Evolutionary conservation across 2,888 invertebrate species (phyloP), one percentile per base, ranked within the genome.

Genomic region (Orthosia incerta): DNA sequence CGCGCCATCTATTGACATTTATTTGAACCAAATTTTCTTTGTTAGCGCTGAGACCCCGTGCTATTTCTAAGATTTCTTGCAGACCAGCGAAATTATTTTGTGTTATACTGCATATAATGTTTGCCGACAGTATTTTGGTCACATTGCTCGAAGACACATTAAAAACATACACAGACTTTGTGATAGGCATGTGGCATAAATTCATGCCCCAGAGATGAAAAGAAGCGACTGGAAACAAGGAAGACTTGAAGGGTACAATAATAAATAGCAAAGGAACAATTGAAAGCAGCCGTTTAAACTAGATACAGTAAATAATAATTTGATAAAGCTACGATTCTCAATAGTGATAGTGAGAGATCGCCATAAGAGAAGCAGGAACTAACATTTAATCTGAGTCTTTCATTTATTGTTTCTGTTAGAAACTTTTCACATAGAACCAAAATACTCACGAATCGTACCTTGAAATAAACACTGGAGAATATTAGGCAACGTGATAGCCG

Each of bases 401-500:
- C 3, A 46, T 31, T 13, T 65, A 11, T 23, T 51, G 18, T 26
- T 18, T 13, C 15, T 4, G 26, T 12, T 56, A 12, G 2, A 50
- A 18, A 48, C 39, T 20, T n/a, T 31, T 31, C 4, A 7, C 5
- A 63, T 56, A 46, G 12, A 64, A 45, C 56, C 26, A 18, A 20
- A 20, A 50, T 26, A 56, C 57, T 57, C 55, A 71, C 39, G 64
- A 67, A 56, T 51, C 80, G 66, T 56, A 39, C 71, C 81, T 67
- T 81, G 70, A 76, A 79, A 71, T 68, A 81, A 73, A 64, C 23
- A 56, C 55, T 72, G 51, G 67, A 79, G 71, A 63, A 48, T 62
- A 76, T 71, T 76, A 57, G 50, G 57, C 80, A 80, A 82, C 62
- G 50, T 82, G 67, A 82, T 80, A 71, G 76, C 50, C 48, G 26